A percentile compares a stretch with the other conserved stretches of the same genome.
Evolutionary conservation across 2,888 invertebrate genomes (phyloP).

Genomic region (Lepeophtheirus nordmannii): DNA sequence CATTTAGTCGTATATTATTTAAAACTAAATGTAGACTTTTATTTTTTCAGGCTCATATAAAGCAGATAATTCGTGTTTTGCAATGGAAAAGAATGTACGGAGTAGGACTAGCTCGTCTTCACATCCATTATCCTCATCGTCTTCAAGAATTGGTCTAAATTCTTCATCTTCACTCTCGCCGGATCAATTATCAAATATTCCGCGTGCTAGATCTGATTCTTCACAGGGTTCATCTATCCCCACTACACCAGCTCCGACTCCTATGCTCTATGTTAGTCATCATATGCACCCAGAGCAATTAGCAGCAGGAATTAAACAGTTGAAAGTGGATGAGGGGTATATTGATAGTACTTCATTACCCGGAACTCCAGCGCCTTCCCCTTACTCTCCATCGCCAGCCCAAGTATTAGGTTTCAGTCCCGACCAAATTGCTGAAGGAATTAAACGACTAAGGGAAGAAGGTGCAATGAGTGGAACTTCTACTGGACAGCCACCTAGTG

Average conservation of each 20-base stretch:
- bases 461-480: neutral
- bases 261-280: neutral
- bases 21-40: too few species aligned
- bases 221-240: conserved; percentile 7
- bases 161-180: conserved; percentile 5
- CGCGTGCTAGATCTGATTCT: conserved; percentile 5
- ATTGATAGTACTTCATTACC: conserved; percentile 10
- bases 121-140: neutral
- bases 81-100: conserved; percentile 1
- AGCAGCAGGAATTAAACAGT: conserved; percentile 10
- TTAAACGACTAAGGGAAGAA: conserved; percentile 17
- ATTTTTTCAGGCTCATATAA: too few species aligned
- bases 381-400: conserved; percentile 16
- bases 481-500: conserved; percentile 6
- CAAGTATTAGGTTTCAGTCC: neutral
- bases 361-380: conserved; percentile 23
- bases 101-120: conserved; percentile 11
- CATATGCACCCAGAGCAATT: conserved; percentile 16
- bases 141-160: neutral
- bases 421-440: conserved; percentile 21
- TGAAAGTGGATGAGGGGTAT: conserved; percentile 13
- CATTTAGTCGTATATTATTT: too few species aligned
- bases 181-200: conserved; percentile 12
- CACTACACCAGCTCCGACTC: conserved; percentile 21
- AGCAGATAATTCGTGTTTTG: neutral